Percentiles rank a stretch among this genome's conserved stretches.
Conservation (phyloP, 2,888 invertebrate species). For the Eulithis prunata region DNA sequence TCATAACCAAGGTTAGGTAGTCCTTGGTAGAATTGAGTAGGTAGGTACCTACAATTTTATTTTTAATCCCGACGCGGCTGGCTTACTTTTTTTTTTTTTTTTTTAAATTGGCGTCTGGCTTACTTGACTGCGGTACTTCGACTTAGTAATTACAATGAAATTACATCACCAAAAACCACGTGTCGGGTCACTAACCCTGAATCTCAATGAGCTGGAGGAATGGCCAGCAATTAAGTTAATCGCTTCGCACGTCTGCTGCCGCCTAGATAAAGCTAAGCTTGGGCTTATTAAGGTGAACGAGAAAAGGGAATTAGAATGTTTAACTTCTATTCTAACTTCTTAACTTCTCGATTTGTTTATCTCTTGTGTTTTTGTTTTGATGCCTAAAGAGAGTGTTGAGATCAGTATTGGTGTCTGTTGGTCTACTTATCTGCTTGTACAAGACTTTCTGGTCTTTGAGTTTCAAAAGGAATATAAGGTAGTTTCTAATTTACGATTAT, state of each 20-base stretch:
- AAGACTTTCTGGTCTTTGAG: no score
- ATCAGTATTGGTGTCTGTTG: no score
- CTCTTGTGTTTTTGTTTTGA: no score
- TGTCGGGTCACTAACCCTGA: constrained; percentile 53
- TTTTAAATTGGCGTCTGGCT: no score
- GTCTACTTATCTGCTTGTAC: no score
- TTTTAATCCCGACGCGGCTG: background rate
- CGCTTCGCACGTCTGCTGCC: constrained; percentile 62
- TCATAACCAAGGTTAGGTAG: no score
- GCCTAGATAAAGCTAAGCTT: constrained; percentile 54
- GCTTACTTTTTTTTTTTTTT: no score
- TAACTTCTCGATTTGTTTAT: background rate
- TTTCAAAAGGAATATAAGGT: no score
- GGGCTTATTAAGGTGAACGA: constrained; percentile 42
- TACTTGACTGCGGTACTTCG: background rate
- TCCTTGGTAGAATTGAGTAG: no score
- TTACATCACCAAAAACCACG: constrained; percentile 43
- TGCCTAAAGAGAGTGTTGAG: no score
- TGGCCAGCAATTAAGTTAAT: constrained; percentile 72
- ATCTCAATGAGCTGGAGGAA: constrained; percentile 54
- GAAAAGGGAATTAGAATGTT: constrained; percentile 12
- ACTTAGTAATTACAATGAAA: constrained; percentile 29
- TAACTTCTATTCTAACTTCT: background rate
- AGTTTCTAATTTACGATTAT: no score
- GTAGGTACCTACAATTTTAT: background rate